phyloP scores from a whole-genome alignment of 2,797 vertebrate genomes.

The Myoxocephalus aenaeus region DNA sequence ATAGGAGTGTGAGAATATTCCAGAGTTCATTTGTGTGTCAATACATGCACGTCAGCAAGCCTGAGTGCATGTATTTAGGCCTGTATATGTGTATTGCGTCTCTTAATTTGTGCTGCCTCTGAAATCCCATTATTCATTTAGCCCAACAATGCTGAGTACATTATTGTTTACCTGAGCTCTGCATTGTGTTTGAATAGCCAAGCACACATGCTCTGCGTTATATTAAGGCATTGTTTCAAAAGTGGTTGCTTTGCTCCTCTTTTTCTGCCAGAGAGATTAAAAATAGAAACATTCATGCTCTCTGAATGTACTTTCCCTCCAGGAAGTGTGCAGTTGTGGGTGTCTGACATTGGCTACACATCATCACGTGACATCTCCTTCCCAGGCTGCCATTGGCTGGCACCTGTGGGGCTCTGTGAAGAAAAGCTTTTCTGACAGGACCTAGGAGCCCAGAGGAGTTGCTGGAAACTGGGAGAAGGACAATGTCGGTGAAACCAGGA shows the following conservation, averaged over 20 bases:
- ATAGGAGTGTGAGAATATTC: slow-evolving; percentile 51
- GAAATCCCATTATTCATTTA: slow-evolving; percentile 34
- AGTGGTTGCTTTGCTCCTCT: slow-evolving; percentile 73
- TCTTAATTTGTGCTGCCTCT: slow-evolving; percentile 27
- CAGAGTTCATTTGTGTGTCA: slow-evolving; percentile 42
- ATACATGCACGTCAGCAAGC: slow-evolving; percentile 24
- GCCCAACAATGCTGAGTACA: background rate
- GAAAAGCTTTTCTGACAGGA: slow-evolving; percentile 84
- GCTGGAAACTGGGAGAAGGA: slow-evolving; percentile 80
- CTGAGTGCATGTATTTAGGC: slow-evolving; percentile 16
- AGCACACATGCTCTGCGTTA: slow-evolving; percentile 51
- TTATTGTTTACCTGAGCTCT: slow-evolving; percentile 30
- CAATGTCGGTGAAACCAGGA: slow-evolving; percentile 67
- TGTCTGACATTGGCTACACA: slow-evolving; percentile 71
- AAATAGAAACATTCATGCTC: slow-evolving; percentile 85
- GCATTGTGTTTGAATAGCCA: slow-evolving; percentile 16
- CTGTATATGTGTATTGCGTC: slow-evolving; percentile 12
- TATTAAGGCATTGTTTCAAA: slow-evolving; percentile 77
- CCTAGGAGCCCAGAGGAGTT: slow-evolving; percentile 79
- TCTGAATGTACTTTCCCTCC: slow-evolving; percentile 83
- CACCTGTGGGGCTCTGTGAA: slow-evolving; percentile 84
- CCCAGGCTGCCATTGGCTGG: slow-evolving; percentile 77
- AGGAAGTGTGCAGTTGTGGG: slow-evolving; percentile 79
- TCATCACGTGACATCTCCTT: slow-evolving; percentile 68
- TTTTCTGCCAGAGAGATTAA: slow-evolving; percentile 81